A percentile compares a stretch with the other conserved stretches of the same genome.
Evolutionary conservation across 2,113 vertebrate genomes (phyloP).

Genomic region (Mormoops blainvillei): DNA sequence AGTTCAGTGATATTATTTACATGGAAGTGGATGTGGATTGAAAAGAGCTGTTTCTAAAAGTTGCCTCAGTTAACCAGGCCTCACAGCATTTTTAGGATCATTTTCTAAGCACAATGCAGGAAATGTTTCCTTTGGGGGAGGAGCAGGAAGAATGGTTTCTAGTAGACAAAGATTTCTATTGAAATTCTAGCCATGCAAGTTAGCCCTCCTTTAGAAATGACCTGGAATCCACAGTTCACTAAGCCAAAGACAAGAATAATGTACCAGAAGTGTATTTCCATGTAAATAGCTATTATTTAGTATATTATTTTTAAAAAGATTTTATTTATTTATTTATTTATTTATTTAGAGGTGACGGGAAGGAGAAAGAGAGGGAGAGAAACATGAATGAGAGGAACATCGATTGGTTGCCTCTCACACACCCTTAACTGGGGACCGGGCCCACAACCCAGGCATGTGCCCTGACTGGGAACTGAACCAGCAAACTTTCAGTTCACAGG

Average conservation of each 20-base stretch:
- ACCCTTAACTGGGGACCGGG: too few relatives aligned
- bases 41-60: neutral
- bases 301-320: too few relatives aligned
- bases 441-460: too few relatives aligned
- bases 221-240: neutral
- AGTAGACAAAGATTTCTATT: neutral
- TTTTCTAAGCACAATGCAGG: neutral
- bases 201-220: neutral
- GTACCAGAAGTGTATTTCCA: neutral
- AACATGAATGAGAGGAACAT: too few relatives aligned
- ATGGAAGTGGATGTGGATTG: neutral
- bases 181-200: neutral
- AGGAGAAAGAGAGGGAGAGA: too few relatives aligned
- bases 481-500: too few relatives aligned
- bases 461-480: too few relatives aligned
- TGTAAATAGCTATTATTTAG: neutral
- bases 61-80: neutral
- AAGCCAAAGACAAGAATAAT: neutral
- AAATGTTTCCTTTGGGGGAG: neutral
- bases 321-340: too few relatives aligned
- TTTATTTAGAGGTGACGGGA: too few relatives aligned
- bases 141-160: accelerated
- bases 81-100: neutral
- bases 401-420: too few relatives aligned
- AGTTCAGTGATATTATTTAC: neutral